A percentile compares a stretch with the other conserved stretches of the same genome.
phyloP scores from a whole-genome alignment of 2,113 vertebrate species.

The Leucopsar rothschildi region DNA sequence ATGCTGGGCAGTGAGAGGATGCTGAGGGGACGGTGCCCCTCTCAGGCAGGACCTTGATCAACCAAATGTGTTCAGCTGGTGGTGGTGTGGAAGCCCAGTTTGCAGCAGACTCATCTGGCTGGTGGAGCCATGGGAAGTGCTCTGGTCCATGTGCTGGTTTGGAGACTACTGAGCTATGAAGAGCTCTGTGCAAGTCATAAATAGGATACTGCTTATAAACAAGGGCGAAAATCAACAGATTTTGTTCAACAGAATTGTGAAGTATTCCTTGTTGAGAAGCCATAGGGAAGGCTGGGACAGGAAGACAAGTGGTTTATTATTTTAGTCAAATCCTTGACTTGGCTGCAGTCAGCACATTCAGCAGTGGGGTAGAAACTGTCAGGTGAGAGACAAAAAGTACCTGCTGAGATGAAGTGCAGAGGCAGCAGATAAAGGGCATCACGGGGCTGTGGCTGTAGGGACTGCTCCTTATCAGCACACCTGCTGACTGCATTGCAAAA shows the following conservation, averaged over 20 bases:
- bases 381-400: neutral
- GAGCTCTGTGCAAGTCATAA: neutral
- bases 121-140: neutral
- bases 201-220: neutral
- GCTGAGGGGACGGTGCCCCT: neutral
- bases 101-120: neutral
- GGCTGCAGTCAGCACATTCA: neutral
- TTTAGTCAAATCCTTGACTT: neutral
- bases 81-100: neutral
- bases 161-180: neutral
- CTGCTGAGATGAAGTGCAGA: neutral
- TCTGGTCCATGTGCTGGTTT: neutral
- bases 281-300: neutral
- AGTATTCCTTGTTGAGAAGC: neutral
- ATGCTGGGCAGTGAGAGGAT: neutral
- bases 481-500: neutral
- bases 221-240: neutral
- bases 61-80: rapidly evolving
- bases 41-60: neutral
- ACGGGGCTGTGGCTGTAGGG: neutral
- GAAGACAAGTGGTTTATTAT: neutral
- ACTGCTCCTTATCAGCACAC: neutral
- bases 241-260: neutral
- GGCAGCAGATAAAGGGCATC: neutral
- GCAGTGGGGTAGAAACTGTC: neutral